A percentile compares a stretch with the other conserved stretches of the same genome.
These are phyloP conservation scores for Plebejus melissa DNA, from an alignment of 2,888 invertebrate genomes.

Conservation along the genomic window DNA sequence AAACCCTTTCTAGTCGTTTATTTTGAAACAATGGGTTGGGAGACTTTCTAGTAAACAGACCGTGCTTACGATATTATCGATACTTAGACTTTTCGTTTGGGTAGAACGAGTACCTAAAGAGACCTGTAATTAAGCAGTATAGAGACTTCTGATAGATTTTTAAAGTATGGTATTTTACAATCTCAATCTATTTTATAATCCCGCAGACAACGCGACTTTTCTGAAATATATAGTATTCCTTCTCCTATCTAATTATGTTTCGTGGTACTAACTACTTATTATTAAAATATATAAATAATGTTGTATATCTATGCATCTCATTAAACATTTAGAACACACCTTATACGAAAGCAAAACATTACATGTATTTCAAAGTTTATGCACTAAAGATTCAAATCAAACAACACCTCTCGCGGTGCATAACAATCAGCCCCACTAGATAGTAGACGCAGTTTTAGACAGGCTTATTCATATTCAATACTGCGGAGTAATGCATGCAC, in stretches of 20 bases:
- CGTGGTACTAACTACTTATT: no score
- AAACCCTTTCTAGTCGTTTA: not conserved
- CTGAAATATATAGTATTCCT: no score
- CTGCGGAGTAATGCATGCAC: conserved; percentile 33
- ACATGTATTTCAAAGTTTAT: not conserved
- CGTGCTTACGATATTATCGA: not conserved
- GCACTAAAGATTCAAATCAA: not conserved
- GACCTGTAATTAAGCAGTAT: no score
- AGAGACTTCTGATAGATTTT: no score
- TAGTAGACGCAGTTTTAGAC: conserved; percentile 22
- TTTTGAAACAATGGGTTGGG: not conserved
- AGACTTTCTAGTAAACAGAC: not conserved
- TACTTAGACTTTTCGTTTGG: not conserved
- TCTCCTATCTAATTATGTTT: no score
- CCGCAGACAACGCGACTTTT: no score
- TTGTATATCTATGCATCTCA: no score
- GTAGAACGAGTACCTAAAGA: no score
- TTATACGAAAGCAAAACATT: not conserved
- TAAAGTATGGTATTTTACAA: no score
- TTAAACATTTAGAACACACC: no score
- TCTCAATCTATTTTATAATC: no score
- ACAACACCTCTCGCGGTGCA: not conserved
- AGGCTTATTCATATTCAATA: conserved; percentile 38
- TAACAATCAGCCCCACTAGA: not conserved
- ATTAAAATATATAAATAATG: no score